A percentile compares a stretch with the other conserved stretches of the same genome.
These are phyloP conservation scores for Nephrotoma appendiculata DNA, from an alignment of 2,888 invertebrate species.

Conservation along the genomic window DNA sequence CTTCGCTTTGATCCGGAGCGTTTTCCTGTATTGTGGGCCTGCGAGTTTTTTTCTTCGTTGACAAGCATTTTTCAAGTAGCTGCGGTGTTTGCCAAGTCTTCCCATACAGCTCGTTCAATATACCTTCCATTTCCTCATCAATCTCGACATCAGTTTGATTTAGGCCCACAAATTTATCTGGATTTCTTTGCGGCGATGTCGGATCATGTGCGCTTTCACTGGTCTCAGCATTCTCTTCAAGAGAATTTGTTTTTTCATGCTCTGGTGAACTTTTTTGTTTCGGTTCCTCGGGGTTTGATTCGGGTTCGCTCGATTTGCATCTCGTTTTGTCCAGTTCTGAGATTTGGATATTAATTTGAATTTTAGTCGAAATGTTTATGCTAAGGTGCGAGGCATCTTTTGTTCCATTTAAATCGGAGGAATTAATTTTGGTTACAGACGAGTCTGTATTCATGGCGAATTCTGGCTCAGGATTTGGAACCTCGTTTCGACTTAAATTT, in stretches of 20 bases:
- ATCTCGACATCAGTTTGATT: slow-evolving; percentile 13
- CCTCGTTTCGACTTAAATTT: neutral
- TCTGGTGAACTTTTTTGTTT: too few relatives aligned
- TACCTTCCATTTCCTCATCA: slow-evolving; percentile 20
- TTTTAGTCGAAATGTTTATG: slow-evolving; percentile 29
- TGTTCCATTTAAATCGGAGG: slow-evolving; percentile 9
- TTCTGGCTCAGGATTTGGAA: neutral
- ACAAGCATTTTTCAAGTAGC: slow-evolving; percentile 19
- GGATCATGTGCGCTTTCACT: neutral
- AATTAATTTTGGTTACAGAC: slow-evolving; percentile 1
- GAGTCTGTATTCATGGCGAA: neutral
- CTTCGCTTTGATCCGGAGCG: neutral
- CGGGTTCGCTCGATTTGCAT: neutral
- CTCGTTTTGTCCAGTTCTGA: slow-evolving; percentile 13
- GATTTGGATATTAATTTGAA: slow-evolving; percentile 29
- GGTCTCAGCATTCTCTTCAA: neutral
- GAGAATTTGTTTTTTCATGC: neutral
- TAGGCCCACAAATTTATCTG: neutral
- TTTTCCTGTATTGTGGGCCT: neutral
- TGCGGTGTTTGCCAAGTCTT: slow-evolving; percentile 30
- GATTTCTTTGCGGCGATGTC: neutral
- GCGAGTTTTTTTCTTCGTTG: neutral
- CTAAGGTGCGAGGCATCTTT: neutral
- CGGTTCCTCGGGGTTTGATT: neutral
- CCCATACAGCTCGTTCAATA: slow-evolving; percentile 27